Evolutionary conservation across 1,140 invertebrate genomes (phyloP).

Genomic region (Drosophila hydei): DNA sequence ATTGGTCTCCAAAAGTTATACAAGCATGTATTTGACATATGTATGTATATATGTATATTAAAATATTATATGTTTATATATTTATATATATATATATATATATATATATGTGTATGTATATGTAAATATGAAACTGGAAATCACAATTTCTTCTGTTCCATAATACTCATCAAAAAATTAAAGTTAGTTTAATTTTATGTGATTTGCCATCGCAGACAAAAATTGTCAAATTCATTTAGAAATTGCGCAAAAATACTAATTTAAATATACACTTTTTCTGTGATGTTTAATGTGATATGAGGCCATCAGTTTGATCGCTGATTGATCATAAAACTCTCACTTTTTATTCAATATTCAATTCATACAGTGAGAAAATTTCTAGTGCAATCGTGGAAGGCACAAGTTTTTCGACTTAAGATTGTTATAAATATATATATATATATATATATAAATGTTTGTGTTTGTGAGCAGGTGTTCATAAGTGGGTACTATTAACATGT

Average conservation of each 20-base stretch:
- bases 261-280: conserved; percentile 1
- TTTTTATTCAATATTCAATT: neutral
- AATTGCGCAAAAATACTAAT: conserved; percentile 22
- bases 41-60: conserved; percentile 58
- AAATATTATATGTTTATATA: conserved; percentile 37
- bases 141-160: conserved; percentile 60
- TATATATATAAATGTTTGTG: conserved; percentile 26
- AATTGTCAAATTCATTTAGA: conserved; percentile 28
- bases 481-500: conserved; percentile 41
- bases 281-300: conserved; percentile 8
- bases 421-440: conserved; percentile 18
- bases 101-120: conserved; percentile 41
- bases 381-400: conserved; percentile 56
- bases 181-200: conserved; percentile 8
- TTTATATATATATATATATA: conserved; percentile 41
- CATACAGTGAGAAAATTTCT: conserved; percentile 2
- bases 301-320: conserved; percentile 13
- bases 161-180: conserved; percentile 44
- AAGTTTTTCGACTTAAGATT: conserved; percentile 28
- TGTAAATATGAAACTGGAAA: conserved; percentile 57
- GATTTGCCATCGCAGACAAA: conserved; percentile 15
- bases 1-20: conserved; percentile 63
- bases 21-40: conserved; percentile 71
- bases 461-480: conserved; percentile 48
- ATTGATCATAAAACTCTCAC: conserved; percentile 1